phyloP scores from a whole-genome alignment of 2,113 vertebrate genomes.

The Corydoras maculifer region DNA sequence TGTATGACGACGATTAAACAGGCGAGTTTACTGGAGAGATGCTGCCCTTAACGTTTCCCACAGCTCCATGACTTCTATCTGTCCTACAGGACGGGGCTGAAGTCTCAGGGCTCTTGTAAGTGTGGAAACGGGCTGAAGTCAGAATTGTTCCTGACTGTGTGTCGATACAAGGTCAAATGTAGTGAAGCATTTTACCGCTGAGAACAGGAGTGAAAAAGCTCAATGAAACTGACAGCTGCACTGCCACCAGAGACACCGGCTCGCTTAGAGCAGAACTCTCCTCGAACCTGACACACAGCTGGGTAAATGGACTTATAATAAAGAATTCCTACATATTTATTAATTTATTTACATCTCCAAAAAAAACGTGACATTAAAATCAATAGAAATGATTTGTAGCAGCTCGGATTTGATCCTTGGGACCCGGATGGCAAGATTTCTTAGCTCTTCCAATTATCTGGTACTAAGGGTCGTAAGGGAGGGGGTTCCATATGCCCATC shows the following conservation, averaged over 20 bases:
- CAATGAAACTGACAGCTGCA: conserved; percentile 20
- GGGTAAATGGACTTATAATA: conserved; percentile 8
- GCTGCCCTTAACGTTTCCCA: not conserved
- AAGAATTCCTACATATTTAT: conserved; percentile 4
- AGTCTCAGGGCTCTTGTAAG: not conserved
- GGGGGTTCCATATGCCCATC: too few species aligned
- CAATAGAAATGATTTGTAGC: too few species aligned
- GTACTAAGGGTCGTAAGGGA: too few species aligned
- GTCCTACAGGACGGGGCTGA: not conserved
- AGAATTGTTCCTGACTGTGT: conserved; percentile 12
- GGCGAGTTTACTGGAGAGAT: too few species aligned
- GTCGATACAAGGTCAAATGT: conserved; percentile 22
- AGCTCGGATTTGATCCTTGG: too few species aligned
- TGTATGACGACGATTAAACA: too few species aligned
- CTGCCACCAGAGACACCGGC: not conserved
- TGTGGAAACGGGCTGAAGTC: not conserved
- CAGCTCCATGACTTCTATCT: not conserved
- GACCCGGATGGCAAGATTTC: too few species aligned
- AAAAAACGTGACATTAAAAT: too few species aligned
- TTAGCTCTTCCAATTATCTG: too few species aligned
- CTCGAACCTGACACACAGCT: conserved; percentile 14
- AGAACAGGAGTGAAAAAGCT: conserved; percentile 15
- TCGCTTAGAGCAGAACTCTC: not conserved
- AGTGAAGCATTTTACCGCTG: not conserved
- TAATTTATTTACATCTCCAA: too few species aligned